Base-by-base conservation (phyloP, 2,888 invertebrate genomes). In the Drosophila nigricruria region DNA sequence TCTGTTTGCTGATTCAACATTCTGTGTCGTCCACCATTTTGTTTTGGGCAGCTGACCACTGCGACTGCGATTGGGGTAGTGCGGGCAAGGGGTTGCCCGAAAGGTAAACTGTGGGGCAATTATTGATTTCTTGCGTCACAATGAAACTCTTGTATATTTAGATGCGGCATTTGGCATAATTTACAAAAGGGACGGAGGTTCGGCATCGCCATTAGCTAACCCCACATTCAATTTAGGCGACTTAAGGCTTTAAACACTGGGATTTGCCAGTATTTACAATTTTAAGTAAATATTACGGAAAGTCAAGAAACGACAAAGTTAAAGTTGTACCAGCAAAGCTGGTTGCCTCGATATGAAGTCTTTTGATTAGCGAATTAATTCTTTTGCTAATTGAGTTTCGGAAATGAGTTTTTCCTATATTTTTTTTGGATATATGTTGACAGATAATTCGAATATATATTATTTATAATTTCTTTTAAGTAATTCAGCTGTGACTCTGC, bases 1-100 rank as follows among this genome's bases (percentile, higher is more conserved):
- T 3, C 32, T 52, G 50, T 42, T 34, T 36, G 59, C 63, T 79
- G 80, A 80, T 61, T 77, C 77, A 77, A 80, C 77, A 66, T 49
- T 57, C 66, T 60, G 42, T 52, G 34, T 45, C 63, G 80, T 76
- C 77, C 71, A 77, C 77, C 77, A 77, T 80, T 77, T 77, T 77
- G 77, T 67, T 71, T 71, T n/a, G 60, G 42, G n/a, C 36, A 45
- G 54, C 66, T 77, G 77, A 77, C 77, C 77, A 77, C 77, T 80
- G 67, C 66, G 60, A 38, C 38, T 38, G 47, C 56, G 5, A 30
- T 30, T 6, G 32, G 49, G 38, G 30, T 36, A 32, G 34, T 4
- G 52, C 32, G 52, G 52, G 30, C 9, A 23, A 52, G 32, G 58
- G 32, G 34, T 43, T 23, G 27, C 50, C 32, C 27, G 53, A 32